Percentiles rank a stretch among this genome's conserved stretches.
Evolutionary conservation across 2,797 vertebrate genomes (phyloP).

Genomic region (Ara ararauna): DNA sequence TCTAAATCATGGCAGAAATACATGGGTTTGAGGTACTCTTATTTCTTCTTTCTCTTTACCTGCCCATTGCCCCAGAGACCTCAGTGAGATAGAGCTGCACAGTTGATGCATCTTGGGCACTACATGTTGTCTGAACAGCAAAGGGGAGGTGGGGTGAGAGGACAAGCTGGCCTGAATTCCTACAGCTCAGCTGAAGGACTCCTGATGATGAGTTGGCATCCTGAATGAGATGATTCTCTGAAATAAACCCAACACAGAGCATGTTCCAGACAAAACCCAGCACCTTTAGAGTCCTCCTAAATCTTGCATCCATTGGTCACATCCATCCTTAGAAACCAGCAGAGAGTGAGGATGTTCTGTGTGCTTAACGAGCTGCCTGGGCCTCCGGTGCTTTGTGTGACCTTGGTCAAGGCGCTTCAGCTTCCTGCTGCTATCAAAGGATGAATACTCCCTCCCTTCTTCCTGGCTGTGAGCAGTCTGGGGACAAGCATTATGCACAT

Average conservation of each 20-base stretch:
- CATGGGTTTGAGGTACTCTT: not conserved
- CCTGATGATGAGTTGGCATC: not conserved
- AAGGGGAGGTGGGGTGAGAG: not conserved
- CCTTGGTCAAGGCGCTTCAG: not conserved
- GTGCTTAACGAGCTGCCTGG: not conserved
- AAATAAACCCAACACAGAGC: not conserved
- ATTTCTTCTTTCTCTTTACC: not conserved
- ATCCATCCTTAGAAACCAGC: not conserved
- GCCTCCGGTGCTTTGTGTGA: not conserved
- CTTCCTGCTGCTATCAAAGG: not conserved
- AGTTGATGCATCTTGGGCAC: too few relatives aligned
- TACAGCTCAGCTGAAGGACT: not conserved
- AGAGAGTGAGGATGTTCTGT: not conserved
- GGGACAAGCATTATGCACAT: not conserved
- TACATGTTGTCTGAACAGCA: fast-evolving
- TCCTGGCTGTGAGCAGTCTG: not conserved
- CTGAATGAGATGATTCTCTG: fast-evolving
- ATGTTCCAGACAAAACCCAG: not conserved
- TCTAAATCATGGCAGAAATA: not conserved
- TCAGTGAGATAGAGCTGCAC: not conserved
- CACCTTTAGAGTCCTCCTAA: not conserved
- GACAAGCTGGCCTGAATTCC: not conserved
- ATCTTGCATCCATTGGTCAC: too few relatives aligned
- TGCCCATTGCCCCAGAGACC: not conserved
- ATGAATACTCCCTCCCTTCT: not conserved